Evolutionary conservation across 2,113 vertebrate genomes (phyloP).

Genomic region (Gopherus evgoodei): DNA sequence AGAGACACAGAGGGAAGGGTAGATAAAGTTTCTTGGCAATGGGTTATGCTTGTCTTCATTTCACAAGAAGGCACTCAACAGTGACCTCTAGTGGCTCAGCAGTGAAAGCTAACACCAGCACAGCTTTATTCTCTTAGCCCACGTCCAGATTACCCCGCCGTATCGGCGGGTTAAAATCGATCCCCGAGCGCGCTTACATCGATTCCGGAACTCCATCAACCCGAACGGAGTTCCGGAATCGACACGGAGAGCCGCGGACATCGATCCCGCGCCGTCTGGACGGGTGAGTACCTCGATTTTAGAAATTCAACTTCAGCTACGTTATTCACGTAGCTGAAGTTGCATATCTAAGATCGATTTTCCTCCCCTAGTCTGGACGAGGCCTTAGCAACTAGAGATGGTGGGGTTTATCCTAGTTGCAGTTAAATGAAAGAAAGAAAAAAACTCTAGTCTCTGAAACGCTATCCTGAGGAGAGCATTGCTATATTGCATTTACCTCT

Average conservation of each 20-base stretch:
- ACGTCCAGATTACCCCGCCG: too few species aligned
- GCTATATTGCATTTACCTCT: not conserved
- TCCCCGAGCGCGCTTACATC: too few species aligned
- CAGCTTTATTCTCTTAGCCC: not conserved
- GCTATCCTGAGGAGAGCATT: not conserved
- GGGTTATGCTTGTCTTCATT: not conserved
- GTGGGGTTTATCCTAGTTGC: not conserved
- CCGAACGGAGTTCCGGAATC: too few species aligned
- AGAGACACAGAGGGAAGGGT: not conserved
- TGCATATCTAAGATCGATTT: too few species aligned
- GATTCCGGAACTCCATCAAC: too few species aligned
- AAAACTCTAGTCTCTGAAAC: not conserved
- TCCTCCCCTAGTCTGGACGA: too few species aligned
- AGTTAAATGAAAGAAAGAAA: not conserved
- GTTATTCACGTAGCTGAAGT: too few species aligned
- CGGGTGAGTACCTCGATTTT: too few species aligned
- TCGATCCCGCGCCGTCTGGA: too few species aligned
- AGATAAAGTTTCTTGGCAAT: not conserved
- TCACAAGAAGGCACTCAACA: constrained; percentile 44
- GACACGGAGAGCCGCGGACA: too few species aligned
- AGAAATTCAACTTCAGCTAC: too few species aligned
- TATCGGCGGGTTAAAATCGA: too few species aligned
- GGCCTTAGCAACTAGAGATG: not conserved
- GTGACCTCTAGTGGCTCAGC: constrained; percentile 64
- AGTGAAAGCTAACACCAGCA: not conserved